These are phyloP conservation scores for Dilophus febrilis DNA, from an alignment of 2,888 invertebrate species.

Conservation along the genomic window DNA sequence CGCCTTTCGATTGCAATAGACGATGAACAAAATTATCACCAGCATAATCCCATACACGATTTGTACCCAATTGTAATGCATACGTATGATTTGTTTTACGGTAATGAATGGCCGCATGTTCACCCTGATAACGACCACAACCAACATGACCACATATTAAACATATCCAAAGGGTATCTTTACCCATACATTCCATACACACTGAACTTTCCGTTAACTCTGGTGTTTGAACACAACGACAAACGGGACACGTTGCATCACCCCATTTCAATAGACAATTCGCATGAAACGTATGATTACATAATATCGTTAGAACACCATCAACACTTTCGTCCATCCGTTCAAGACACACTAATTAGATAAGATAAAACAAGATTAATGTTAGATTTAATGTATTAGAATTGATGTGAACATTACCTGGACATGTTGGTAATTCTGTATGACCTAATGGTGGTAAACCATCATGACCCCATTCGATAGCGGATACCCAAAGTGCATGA, in stretches of 20 bases:
- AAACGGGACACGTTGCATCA: conserved; percentile 94
- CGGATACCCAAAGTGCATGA: conserved; percentile 88
- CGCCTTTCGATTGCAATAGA: conserved; percentile 86
- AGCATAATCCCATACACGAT: conserved; percentile 98
- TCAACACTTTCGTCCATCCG: conserved; percentile 98
- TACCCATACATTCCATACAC: conserved; percentile 39
- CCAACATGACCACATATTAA: conserved; percentile 97
- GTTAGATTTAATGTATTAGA: conserved; percentile 3
- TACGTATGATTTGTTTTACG: conserved; percentile 92
- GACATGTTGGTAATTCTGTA: conserved; percentile 92
- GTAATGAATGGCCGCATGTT: conserved; percentile 94
- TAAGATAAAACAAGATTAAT: background rate
- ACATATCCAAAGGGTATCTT: conserved; percentile 93
- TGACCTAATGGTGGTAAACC: conserved; percentile 56
- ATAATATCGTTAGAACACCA: conserved; percentile 90
- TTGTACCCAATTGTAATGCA: conserved; percentile 88
- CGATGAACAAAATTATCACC: conserved; percentile 85
- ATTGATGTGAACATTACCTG: conserved; percentile 38
- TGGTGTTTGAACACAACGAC: conserved; percentile 52
- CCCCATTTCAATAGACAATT: conserved; percentile 92
- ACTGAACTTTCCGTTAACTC: conserved; percentile 38
- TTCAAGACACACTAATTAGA: conserved; percentile 39
- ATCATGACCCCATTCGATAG: conserved; percentile 71
- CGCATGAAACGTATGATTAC: conserved; percentile 96
- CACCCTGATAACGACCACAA: conserved; percentile 85